Base-by-base conservation (phyloP, 1,140 invertebrate species). In the Pseudomyrmex sp. region DNA sequence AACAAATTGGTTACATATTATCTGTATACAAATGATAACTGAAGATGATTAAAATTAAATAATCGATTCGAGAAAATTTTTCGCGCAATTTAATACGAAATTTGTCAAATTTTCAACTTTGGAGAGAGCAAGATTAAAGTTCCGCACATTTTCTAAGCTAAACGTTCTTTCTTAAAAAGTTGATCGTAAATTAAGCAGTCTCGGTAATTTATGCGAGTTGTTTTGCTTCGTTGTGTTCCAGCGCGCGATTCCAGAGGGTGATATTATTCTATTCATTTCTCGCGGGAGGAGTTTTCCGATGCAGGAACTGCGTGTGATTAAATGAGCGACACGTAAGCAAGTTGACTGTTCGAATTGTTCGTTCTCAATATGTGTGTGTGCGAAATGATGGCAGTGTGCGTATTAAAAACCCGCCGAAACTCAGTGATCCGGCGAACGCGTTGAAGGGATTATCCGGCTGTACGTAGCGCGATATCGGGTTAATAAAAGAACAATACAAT, bases 401-500 rank as follows among this genome's bases (percentile, higher is more conserved):
- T 59, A 82, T 82, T 84, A 76, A 83, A 79, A 79, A 84, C 23
- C 48, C 23, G 20, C 10, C 23, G 46, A 48, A 84, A 84, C 58
- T 70, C 50, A 77, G 54, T 46, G 74, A 69, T 63, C 82, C 68
- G 69, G 54, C 68, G 73, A 63, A 69, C 69, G 46, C 20, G 10
- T 63, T 44, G 58, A 52, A 65, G 15, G 58, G 54, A 87, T 85
- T 85, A 72, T 72, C 54, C 65, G 20, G 8, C 20, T 59, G 20
- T 76, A 35, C 35, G 48, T 66, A 65, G 46, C 50, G 59, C 48
- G 52, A 72, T 59, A 50, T 56, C 44, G n/a, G 7, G 56, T 83
- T 68, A 74, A 86, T 73, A 70, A 87, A 84, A 58, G n/a, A 65
- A 62, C 3, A 77, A 68, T 46, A 68, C 13, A 56, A 68, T 77